These are phyloP conservation scores for Pterostichus niger DNA, from an alignment of 2,888 invertebrate species.

Conservation along the genomic window DNA sequence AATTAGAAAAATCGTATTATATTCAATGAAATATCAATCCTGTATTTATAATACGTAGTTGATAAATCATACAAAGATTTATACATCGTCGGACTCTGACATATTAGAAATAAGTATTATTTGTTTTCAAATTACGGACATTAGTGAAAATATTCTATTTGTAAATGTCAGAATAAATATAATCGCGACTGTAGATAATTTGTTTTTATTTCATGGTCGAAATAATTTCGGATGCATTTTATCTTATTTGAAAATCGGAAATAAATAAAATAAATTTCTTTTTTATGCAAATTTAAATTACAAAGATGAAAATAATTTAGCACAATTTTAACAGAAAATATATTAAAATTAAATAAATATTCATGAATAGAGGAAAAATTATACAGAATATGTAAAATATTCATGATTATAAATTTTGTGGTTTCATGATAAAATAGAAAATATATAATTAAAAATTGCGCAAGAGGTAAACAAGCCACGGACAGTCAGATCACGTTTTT, in stretches of 20 bases:
- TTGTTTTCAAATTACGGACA: background rate
- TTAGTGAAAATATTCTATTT: background rate
- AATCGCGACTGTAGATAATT: background rate
- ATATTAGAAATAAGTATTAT: background rate
- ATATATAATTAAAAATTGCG: conserved; percentile 44
- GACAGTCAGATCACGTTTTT: conserved; percentile 15
- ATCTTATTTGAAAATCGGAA: conserved; percentile 34
- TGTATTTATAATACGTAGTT: background rate
- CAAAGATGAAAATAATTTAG: conserved; percentile 7
- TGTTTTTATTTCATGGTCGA: conserved; percentile 18
- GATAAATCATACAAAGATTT: no score
- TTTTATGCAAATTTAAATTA: background rate
- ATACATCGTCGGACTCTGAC: no score
- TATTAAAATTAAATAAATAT: conserved; percentile 11
- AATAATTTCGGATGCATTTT: background rate
- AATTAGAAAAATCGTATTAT: conserved; percentile 22
- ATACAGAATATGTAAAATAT: conserved; percentile 31
- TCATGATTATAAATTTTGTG: conserved; percentile 32
- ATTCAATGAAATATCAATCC: background rate
- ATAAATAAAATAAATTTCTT: conserved; percentile 34
- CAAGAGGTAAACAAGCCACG: conserved; percentile 1
- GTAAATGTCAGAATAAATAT: background rate
- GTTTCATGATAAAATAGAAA: conserved; percentile 37
- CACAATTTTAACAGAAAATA: background rate
- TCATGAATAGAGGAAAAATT: conserved; percentile 13